Conservation (phyloP, 2,113 vertebrate genomes). For the Laticauda laticaudata region DNA sequence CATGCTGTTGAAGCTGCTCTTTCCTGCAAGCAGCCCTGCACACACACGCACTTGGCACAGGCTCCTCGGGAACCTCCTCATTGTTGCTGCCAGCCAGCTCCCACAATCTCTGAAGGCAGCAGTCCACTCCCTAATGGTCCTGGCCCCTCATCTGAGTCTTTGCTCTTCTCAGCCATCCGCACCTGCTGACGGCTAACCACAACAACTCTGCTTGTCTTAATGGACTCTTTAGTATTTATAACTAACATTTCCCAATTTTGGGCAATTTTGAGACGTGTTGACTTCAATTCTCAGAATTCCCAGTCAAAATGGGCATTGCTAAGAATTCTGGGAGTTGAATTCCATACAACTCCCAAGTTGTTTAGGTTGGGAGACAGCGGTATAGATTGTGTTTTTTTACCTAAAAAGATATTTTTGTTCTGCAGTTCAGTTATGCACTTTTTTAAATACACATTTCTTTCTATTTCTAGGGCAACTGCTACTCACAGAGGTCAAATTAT, state of each 20-base stretch:
- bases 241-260: background rate
- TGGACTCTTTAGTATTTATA: background rate
- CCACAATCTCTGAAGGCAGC: too few relatives aligned
- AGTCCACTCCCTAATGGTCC: too few relatives aligned
- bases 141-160: too few relatives aligned
- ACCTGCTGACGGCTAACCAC: too few relatives aligned
- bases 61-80: too few relatives aligned
- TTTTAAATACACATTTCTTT: conserved; percentile 29
- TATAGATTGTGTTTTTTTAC: background rate
- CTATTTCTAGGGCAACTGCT: conserved; percentile 87
- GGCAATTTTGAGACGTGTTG: background rate
- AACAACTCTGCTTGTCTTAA: too few relatives aligned
- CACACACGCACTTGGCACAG: too few relatives aligned
- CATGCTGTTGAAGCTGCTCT: too few relatives aligned
- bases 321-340: background rate
- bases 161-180: too few relatives aligned
- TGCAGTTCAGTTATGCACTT: background rate
- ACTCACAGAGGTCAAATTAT: conserved; percentile 95
- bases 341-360: background rate
- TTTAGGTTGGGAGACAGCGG: background rate
- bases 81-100: too few relatives aligned
- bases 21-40: too few relatives aligned
- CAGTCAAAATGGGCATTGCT: background rate
- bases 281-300: background rate
- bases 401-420: background rate